Conservation (phyloP, 2,113 vertebrate genomes). For the Anguilla japonica region DNA sequence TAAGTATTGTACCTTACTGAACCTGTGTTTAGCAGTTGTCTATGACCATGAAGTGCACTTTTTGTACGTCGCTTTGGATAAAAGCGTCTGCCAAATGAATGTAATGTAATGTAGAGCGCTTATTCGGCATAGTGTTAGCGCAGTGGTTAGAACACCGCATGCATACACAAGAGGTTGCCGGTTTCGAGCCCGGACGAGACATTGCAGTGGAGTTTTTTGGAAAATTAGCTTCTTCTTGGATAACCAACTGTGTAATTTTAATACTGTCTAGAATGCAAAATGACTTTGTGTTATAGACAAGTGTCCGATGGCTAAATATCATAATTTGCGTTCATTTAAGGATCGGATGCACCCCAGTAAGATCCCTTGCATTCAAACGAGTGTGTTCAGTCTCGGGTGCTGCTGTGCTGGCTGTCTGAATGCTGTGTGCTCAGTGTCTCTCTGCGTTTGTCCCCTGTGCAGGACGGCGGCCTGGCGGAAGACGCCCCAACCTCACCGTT, state of each 20-base stretch:
- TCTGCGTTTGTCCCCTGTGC: slow-evolving; percentile 65
- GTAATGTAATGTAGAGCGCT: too few species aligned
- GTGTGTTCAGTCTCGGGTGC: background rate
- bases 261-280: background rate
- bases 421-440: background rate
- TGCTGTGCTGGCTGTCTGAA: background rate
- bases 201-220: background rate
- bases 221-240: too few species aligned
- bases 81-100: too few species aligned
- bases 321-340: background rate
- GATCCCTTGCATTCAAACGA: background rate
- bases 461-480: slow-evolving; percentile 96
- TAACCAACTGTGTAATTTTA: background rate
- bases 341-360: background rate
- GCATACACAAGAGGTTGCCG: background rate
- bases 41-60: too few species aligned
- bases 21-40: too few species aligned
- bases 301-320: background rate
- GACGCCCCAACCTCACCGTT: slow-evolving; percentile 96
- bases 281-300: background rate
- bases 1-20: too few species aligned
- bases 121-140: background rate
- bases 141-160: background rate
- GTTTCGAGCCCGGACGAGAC: background rate
- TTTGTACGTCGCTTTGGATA: too few species aligned